Conservation (phyloP, 35 echinoderm and acorn worm genomes). For the Ptychodera flava region DNA sequence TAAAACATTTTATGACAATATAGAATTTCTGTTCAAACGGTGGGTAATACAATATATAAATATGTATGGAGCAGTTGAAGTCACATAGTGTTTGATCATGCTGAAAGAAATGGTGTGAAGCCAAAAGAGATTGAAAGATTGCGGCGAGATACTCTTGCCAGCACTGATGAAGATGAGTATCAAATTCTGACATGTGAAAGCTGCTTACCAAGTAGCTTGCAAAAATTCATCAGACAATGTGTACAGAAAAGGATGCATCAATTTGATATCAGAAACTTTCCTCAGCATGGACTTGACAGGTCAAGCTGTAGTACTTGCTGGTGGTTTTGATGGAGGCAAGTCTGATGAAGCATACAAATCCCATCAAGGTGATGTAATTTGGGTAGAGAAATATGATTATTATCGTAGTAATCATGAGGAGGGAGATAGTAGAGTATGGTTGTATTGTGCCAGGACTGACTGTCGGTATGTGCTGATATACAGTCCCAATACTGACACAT, state of each 20-base stretch:
- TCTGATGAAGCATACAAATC: conserved; percentile 20
- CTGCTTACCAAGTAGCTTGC: conserved; percentile 8
- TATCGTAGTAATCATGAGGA: conserved; percentile 9
- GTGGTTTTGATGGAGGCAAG: conserved; percentile 42
- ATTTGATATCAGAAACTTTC: conserved; percentile 17
- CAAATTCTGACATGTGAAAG: not conserved
- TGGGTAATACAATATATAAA: conserved; percentile 22
- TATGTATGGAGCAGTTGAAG: conserved; percentile 10
- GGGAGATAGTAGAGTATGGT: conserved; percentile 22
- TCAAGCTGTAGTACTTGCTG: not conserved
- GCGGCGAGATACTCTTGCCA: not conserved
- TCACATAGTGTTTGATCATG: conserved; percentile 58
- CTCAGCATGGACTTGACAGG: not conserved
- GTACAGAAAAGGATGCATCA: conserved; percentile 32
- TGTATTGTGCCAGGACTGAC: conserved; percentile 9
- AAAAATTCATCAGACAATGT: conserved; percentile 18
- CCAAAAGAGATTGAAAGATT: conserved; percentile 37
- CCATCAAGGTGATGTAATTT: not conserved
- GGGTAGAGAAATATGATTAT: not conserved
- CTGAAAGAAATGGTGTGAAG: conserved; percentile 30
- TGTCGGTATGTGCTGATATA: conserved; percentile 36
- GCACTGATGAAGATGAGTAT: not conserved
- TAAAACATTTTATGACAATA: conserved; percentile 33
- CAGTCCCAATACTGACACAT: conserved; percentile 25
- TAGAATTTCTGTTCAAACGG: conserved; percentile 27